Evolutionary conservation across 2,888 invertebrate species (phyloP).

Genomic region (Drosophila leonis): DNA sequence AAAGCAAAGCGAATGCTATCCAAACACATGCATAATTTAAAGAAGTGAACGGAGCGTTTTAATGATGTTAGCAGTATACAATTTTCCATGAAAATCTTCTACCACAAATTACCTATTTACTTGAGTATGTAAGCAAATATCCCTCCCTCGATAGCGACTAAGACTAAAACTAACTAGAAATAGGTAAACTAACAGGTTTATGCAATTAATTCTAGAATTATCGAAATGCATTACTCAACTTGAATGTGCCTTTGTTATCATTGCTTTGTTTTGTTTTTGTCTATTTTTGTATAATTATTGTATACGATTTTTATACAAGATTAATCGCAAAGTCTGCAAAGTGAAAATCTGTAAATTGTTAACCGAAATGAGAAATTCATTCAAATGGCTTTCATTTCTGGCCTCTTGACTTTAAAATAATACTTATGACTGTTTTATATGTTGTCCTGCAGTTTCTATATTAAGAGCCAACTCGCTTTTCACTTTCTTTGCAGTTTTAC

Average conservation of each 20-base stretch:
- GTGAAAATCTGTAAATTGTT: not conserved
- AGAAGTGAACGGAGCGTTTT: not conserved
- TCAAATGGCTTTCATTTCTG: not conserved
- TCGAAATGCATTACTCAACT: too few relatives aligned
- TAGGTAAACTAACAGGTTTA: not conserved
- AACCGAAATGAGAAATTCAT: not conserved
- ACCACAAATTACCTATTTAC: not conserved
- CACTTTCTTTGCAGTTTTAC: not conserved
- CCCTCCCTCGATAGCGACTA: not conserved
- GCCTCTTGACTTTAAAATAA: not conserved
- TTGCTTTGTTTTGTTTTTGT: not conserved
- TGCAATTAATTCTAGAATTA: not conserved
- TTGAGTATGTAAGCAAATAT: not conserved
- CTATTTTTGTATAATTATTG: not conserved
- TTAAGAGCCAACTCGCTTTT: not conserved
- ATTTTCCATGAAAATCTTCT: not conserved
- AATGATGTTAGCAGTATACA: not conserved
- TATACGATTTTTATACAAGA: not conserved
- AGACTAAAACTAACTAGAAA: too few relatives aligned
- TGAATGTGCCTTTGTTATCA: not conserved
- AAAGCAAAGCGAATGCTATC: slow-evolving; percentile 15
- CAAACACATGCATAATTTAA: slow-evolving; percentile 6
- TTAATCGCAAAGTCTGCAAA: not conserved
- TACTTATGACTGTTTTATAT: not conserved
- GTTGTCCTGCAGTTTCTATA: not conserved